A percentile compares a stretch with the other conserved stretches of the same genome.
Conservation (phyloP, 2,113 vertebrate genomes). For the Hemichromis elongatus region DNA sequence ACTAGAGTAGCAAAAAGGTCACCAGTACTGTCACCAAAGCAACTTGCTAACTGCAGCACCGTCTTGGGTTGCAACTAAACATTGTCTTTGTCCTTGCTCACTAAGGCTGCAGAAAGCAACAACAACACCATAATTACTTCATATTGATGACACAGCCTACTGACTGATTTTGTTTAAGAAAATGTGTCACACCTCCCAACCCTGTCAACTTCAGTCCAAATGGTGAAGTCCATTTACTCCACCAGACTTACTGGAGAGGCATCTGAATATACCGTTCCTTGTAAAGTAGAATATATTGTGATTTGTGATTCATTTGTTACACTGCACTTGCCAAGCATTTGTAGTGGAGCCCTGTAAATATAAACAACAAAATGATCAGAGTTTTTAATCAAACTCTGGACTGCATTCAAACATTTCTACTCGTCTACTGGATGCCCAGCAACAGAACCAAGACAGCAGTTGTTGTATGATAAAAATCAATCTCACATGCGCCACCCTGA, state of each 20-base stretch:
- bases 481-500: slow-evolving; percentile 91
- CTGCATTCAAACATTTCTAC: neutral
- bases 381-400: neutral
- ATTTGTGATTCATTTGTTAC: neutral
- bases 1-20: too few species aligned
- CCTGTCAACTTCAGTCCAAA: neutral
- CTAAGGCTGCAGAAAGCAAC: neutral
- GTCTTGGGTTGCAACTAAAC: too few species aligned
- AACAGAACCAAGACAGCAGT: neutral
- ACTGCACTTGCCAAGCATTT: neutral
- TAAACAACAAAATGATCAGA: neutral
- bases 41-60: too few species aligned
- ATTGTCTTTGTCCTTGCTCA: too few species aligned
- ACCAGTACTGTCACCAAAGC: too few species aligned
- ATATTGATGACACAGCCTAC: neutral
- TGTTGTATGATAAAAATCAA: neutral
- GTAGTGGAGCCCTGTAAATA: neutral
- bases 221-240: neutral
- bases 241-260: neutral
- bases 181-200: too few species aligned
- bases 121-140: neutral
- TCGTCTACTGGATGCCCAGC: neutral
- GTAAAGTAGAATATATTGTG: neutral
- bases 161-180: neutral
- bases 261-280: neutral